Evolutionary conservation across 2,797 vertebrate genomes (phyloP), one percentile per base, ranked within the genome.

Genomic region (Chrosomus eos): DNA sequence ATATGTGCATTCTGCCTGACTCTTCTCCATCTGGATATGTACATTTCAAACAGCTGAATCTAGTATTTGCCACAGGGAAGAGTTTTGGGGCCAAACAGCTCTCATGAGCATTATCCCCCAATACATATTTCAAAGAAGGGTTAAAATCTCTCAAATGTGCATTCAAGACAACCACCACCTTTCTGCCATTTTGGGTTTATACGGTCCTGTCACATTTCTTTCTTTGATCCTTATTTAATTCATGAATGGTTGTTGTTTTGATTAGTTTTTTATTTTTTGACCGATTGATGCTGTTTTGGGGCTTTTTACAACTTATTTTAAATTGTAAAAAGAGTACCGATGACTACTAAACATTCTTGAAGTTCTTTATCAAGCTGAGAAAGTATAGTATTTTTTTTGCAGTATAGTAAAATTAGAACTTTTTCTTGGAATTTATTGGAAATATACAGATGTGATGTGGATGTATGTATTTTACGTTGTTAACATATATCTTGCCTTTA

Each of bases 181-280:
- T 77, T 78, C 26, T 62, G 26, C 67, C 70, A 18, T 28, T 28
- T 53, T n/a, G 40, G 51, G 51, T 81, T 66, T 14, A 64, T 40
- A 75, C 38, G 31, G 45, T 87, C 66, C 71, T 81, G 77, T 43
- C 66, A 75, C 48, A 80, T 76, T 40, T 75, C 71, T 72, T 62
- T 66, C 18, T 66, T 76, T 62, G 8, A 48, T 13, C 7, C 7
- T 71, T 38, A 62, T 64, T 81, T 64, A 81, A 66, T 67, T 18
- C 26, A 16, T 83, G 62, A 14, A 23, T 33, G 13, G 18, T 53
- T 43, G 5, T 84, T 16, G 13, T 23, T 36, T 48, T 53, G 38
- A 64, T 26, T n/a, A 31, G 10, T 75, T 66, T 43, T 28, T 5
- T 1, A 18, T 5, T 45, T 62, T 82, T 85, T 40, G 16, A 13